Percentiles rank a stretch among this genome's conserved stretches.
phyloP scores from a whole-genome alignment of 2,888 invertebrate species.

The Bombylius major region DNA sequence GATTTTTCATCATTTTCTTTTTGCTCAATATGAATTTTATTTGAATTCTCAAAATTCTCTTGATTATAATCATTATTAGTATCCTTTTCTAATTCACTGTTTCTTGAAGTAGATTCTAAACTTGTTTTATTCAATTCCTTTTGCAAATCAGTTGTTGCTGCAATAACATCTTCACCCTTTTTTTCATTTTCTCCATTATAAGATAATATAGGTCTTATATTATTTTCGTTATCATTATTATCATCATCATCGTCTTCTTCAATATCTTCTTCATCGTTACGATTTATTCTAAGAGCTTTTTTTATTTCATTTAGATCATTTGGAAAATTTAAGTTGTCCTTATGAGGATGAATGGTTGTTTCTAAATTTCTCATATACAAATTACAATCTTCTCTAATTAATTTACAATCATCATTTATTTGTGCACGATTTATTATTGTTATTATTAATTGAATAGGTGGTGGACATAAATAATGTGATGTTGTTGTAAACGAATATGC shows the following conservation, averaged over 20 bases:
- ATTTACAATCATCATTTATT: slow-evolving; percentile 16
- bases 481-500: slow-evolving; percentile 16
- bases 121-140: too few species aligned
- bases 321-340: slow-evolving; percentile 23
- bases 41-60: too few species aligned
- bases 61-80: too few species aligned
- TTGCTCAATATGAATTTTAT: too few species aligned
- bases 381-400: slow-evolving; percentile 17
- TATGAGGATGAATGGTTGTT: slow-evolving; percentile 25
- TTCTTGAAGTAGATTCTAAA: too few species aligned
- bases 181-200: too few species aligned
- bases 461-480: slow-evolving; percentile 23
- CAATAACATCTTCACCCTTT: too few species aligned
- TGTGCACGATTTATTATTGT: slow-evolving; percentile 18
- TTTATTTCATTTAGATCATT: slow-evolving; percentile 19
- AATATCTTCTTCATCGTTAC: too few species aligned
- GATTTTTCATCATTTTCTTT: too few species aligned
- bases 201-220: not conserved
- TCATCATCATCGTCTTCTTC: not conserved
- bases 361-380: slow-evolving; percentile 19
- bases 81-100: too few species aligned
- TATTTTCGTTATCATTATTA: not conserved
- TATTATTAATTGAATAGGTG: slow-evolving; percentile 21
- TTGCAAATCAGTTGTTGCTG: too few species aligned
- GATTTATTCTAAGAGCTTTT: slow-evolving; percentile 14